Evolutionary conservation across 2,797 vertebrate species (phyloP).

Genomic region (Sebastes oblongus): DNA sequence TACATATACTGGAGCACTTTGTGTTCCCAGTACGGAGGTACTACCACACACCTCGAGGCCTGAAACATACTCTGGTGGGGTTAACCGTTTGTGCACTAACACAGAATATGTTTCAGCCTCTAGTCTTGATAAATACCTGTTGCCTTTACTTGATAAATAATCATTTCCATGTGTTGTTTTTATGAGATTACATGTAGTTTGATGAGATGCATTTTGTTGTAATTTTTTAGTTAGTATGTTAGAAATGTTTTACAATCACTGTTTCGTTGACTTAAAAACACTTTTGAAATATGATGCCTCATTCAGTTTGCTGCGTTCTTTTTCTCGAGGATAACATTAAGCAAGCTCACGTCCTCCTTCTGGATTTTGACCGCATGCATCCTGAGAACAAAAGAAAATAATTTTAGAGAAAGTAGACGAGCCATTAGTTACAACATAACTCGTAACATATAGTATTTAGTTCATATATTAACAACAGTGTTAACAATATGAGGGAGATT

Average conservation of each 20-base stretch:
- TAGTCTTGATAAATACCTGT: neutral
- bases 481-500: neutral
- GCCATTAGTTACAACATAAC: neutral
- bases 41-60: neutral
- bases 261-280: neutral
- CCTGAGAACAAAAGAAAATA: neutral
- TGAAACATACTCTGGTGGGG: neutral
- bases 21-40: neutral
- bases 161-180: neutral
- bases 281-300: neutral
- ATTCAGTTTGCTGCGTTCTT: neutral
- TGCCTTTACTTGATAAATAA: neutral
- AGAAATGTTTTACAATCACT: too few species aligned
- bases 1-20: neutral
- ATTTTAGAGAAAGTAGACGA: neutral
- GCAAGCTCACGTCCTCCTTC: neutral
- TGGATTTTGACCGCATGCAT: neutral
- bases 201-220: neutral
- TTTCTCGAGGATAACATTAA: neutral
- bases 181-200: slow-evolving; percentile 11
- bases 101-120: slow-evolving; percentile 1
- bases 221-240: slow-evolving; percentile 6
- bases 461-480: neutral
- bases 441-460: neutral
- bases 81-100: neutral